Evolutionary conservation across 2,113 vertebrate species (phyloP).

Genomic region (Caranx melampygus): DNA sequence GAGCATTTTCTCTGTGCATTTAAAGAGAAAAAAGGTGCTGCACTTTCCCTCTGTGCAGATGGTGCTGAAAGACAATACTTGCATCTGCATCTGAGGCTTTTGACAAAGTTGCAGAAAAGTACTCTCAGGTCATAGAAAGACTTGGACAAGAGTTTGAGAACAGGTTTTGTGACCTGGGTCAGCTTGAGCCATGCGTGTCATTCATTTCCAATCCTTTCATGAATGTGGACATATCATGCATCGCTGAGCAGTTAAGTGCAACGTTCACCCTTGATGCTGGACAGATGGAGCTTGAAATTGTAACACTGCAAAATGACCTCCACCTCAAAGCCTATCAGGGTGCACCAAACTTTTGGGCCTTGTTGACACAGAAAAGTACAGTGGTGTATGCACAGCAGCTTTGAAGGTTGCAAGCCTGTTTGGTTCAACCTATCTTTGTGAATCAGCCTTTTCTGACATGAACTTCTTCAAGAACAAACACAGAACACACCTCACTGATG

Average conservation of each 20-base stretch:
- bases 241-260: slow-evolving; percentile 24
- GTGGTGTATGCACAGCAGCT: slow-evolving; percentile 13
- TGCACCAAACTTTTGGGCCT: slow-evolving; percentile 15
- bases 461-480: slow-evolving; percentile 58
- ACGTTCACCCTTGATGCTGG: background rate
- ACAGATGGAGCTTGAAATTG: background rate
- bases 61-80: background rate
- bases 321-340: slow-evolving; percentile 1
- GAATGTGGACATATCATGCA: background rate
- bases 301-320: background rate
- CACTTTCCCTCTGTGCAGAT: background rate
- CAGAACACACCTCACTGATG: slow-evolving; percentile 50
- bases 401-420: slow-evolving; percentile 45
- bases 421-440: slow-evolving; percentile 43
- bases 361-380: slow-evolving; percentile 13
- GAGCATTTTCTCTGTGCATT: background rate
- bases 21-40: background rate
- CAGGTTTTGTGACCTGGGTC: slow-evolving; percentile 13
- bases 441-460: slow-evolving; percentile 58
- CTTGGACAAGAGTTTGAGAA: slow-evolving; percentile 47
- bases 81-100: slow-evolving; percentile 6
- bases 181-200: background rate
- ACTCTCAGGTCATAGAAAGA: slow-evolving; percentile 42
- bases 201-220: slow-evolving; percentile 29
- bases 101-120: slow-evolving; percentile 15